Evolutionary conservation across 64 coral and sea anemone species (phyloP), one percentile per base, ranked within the genome.

Genomic region (Montipora capricornis): DNA sequence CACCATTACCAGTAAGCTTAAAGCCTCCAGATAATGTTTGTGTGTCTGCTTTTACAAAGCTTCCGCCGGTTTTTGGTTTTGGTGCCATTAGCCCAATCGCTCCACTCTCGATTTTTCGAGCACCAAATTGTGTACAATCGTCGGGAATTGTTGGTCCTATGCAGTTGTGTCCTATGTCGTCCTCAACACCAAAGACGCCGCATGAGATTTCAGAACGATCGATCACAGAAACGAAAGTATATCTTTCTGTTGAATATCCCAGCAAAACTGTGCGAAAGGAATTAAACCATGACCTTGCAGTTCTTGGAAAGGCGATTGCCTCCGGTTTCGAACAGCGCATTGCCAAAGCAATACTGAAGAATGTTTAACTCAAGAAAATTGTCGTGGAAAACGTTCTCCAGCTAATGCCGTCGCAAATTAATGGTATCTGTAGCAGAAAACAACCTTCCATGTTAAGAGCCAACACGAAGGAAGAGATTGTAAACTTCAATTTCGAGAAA

Each of bases 21-120:
- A 29, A 29, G 29, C 29, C 29, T 29, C 29, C 16, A 15, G 16
- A 71, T 71, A 71, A 71, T 71, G 68, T 71, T 71, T 17, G 68
- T 71, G 68, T 71, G 4, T 71, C 68, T 71, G 9, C 68, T 71
- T 71, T 71, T 71, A 71, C 68, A 71, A 17, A 71, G 68, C 68
- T 71, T 71, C 68, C 68, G 68, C 68, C 4, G 29, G 68, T 17
- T 11, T 71, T 17, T 11, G 68, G 9, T 5, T 11, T 71, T 71
- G 68, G 68, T 71, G 68, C 68, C 68, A 5, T 71, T 17, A 71
- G 68, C 68, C 68, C 68, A 71, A 17, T 71, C 68, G 68, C 68
- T 15, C 68, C 68, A 15, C 68, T 71, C 68, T 71, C 68, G 68
- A 71, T 17, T 71, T 71, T 71, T 71, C 2, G 11, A 71, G 9